phyloP scores from a whole-genome alignment of 2,113 vertebrate species.

The Propithecus coquereli region DNA sequence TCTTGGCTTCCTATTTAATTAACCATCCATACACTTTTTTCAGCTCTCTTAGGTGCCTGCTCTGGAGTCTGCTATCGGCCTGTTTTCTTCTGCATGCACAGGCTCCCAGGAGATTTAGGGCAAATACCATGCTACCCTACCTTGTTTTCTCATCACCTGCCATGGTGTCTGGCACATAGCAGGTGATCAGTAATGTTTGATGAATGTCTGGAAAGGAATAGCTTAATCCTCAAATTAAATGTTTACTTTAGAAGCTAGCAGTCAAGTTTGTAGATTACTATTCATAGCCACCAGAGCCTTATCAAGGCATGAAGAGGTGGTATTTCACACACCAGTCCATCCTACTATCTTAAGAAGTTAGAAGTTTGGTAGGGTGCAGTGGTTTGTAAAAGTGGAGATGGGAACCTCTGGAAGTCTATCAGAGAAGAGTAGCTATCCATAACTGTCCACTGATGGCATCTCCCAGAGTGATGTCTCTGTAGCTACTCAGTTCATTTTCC shows the following conservation, averaged over 20 bases:
- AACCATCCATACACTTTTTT: not conserved
- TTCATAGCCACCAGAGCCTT: not conserved
- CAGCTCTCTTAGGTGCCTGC: not conserved
- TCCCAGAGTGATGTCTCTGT: not conserved
- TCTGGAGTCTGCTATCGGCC: not conserved
- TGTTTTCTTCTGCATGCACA: not conserved
- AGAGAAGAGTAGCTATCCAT: not conserved
- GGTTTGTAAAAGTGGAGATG: not conserved
- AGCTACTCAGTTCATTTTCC: not conserved
- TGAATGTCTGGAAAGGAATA: not conserved
- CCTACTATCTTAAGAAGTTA: not conserved
- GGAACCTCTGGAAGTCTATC: not conserved
- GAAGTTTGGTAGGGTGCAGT: not conserved
- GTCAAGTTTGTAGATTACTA: not conserved
- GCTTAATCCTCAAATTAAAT: not conserved
- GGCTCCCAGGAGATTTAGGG: not conserved
- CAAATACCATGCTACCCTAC: not conserved
- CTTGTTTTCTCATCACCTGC: not conserved
- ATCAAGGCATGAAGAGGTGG: not conserved
- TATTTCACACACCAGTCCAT: not conserved
- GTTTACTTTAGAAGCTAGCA: not conserved
- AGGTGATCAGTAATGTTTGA: not conserved
- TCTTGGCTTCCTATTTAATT: not conserved
- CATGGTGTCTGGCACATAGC: not conserved
- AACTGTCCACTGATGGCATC: not conserved